Evolutionary conservation across 2,888 invertebrate species (phyloP).

Genomic region (Hydroisotoma schaefferi): DNA sequence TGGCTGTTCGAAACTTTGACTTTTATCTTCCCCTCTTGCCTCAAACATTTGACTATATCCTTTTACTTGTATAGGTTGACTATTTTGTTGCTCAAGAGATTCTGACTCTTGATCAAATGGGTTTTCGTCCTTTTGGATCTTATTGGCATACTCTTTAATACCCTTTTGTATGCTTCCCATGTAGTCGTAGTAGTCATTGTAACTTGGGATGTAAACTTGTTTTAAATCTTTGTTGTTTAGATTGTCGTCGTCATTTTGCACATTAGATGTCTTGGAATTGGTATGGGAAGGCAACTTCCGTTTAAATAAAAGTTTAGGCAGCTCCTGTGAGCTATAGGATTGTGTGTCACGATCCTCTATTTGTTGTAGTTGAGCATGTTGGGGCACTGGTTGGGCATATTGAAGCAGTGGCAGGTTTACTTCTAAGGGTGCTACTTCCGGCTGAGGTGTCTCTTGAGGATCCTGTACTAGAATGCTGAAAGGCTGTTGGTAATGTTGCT

Average conservation of each 20-base stretch:
- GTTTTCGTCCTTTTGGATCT: background rate
- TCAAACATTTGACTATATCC: background rate
- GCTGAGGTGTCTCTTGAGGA: too few species aligned
- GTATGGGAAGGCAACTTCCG: conserved; percentile 1
- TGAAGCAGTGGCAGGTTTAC: too few species aligned
- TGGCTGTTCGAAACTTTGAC: too few species aligned
- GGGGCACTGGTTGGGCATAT: too few species aligned
- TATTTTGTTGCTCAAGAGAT: background rate
- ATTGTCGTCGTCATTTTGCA: too few species aligned
- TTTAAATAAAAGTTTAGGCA: too few species aligned
- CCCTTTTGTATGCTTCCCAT: background rate
- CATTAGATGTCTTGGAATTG: too few species aligned
- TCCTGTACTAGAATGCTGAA: too few species aligned
- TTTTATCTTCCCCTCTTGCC: background rate
- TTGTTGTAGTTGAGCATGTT: too few species aligned
- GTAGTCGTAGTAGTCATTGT: conserved; percentile 5
- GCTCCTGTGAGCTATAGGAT: too few species aligned
- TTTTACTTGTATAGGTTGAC: background rate
- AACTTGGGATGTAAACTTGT: background rate
- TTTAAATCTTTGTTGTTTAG: background rate
- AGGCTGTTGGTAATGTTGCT: background rate
- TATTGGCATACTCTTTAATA: background rate
- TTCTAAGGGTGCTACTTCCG: too few species aligned
- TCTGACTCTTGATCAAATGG: background rate
- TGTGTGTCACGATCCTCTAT: too few species aligned